Evolutionary conservation across 2,888 invertebrate genomes (phyloP), one percentile per base, ranked within the genome.

Genomic region (Apotomis betuletana): DNA sequence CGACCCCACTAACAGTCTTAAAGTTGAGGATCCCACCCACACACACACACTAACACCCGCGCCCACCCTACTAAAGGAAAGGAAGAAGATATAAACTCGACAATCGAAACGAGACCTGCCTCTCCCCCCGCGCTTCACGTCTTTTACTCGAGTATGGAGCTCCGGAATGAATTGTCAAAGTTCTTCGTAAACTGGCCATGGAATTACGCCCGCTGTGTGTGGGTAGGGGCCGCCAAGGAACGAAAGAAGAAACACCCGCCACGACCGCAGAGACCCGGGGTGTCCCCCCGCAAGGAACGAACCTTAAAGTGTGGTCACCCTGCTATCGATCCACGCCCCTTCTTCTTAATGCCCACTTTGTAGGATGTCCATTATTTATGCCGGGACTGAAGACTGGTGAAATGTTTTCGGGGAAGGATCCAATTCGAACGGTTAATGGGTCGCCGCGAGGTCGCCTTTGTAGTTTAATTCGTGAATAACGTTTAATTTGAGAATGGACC

Each of bases 1-100:
- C 91, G 90, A 88, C 88, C 91, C 89, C 89, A 84, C 86, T 89
- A 90, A 90, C 91, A 90, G 90, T 93, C 92, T 93, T 91, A 90
- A 90, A 90, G 88, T 89, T 90, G 83, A 85, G 87, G 80, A 83
- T 78, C 85, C 70, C 84, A 74, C 83, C 81, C 89, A 79, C 90
- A 90, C 89, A 88, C 83, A 85, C 75, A 77, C 79, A 81, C 74
- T 77, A 65, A 74, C 78, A 76, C 78, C 80, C 81, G 78, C 59
- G 76, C 84, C 80, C 89, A 81, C 79, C 85, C 85, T 85, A 83
- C 84, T 72, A 83, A 72, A 88, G 86, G 85, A 88, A 84, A 83
- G 84, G 83, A 81, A 80, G 84, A 89, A 89, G 87, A 86, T 85
- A 84, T 81, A 80, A 83, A 82, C 81, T 77, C 78, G 75, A 67